Evolutionary conservation across 2,888 invertebrate species (phyloP).

Genomic region (Meandrusa payeni): DNA sequence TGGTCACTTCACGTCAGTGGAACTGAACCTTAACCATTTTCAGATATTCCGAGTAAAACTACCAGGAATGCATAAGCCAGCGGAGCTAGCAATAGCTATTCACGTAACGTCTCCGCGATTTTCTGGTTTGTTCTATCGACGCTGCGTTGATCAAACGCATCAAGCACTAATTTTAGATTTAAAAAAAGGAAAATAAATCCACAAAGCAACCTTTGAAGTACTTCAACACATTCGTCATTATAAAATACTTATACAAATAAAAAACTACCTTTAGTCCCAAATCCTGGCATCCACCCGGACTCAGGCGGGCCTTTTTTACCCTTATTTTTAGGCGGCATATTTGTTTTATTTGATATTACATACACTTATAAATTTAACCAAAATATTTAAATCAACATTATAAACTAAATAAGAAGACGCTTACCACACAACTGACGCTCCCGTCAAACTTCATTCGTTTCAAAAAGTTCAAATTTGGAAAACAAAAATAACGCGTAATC

Average conservation of each 20-base stretch:
- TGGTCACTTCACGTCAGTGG: too few species aligned
- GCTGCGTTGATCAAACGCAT: too few species aligned
- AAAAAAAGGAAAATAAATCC: too few species aligned
- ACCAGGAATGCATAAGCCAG: too few species aligned
- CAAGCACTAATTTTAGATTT: too few species aligned
- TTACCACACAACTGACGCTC: slow-evolving; percentile 31
- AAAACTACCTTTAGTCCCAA: slow-evolving; percentile 63
- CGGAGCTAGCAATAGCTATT: too few species aligned
- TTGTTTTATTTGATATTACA: slow-evolving; percentile 30
- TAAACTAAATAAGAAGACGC: slow-evolving; percentile 29
- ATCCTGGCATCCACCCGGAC: slow-evolving; percentile 74
- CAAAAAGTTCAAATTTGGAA: slow-evolving; percentile 27
- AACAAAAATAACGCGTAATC: slow-evolving; percentile 6
- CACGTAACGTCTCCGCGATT: too few species aligned
- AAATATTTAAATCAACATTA: slow-evolving; percentile 33
- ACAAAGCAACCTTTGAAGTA: too few species aligned
- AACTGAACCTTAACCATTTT: too few species aligned
- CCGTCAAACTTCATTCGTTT: slow-evolving; percentile 16
- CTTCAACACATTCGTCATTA: too few species aligned
- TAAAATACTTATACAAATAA: neutral
- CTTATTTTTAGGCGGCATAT: slow-evolving; percentile 60
- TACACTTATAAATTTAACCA: slow-evolving; percentile 29
- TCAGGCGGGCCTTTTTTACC: slow-evolving; percentile 61
- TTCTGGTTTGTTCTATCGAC: too few species aligned
- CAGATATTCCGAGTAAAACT: too few species aligned